These are phyloP conservation scores for Enhydra lutris DNA, from an alignment of 2,113 vertebrate genomes.

Conservation along the genomic window DNA sequence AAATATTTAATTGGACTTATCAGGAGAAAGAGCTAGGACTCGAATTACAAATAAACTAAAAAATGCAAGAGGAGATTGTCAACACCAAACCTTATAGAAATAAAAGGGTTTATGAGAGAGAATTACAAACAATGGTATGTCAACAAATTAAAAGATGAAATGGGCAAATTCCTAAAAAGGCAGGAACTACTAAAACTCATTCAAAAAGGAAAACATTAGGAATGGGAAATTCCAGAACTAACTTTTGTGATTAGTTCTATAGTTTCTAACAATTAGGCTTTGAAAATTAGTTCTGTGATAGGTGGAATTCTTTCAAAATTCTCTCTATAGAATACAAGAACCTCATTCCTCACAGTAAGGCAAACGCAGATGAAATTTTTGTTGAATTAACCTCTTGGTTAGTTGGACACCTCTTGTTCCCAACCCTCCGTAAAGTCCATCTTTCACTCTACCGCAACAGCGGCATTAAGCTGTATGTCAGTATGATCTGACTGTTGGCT, in stretches of 20 bases:
- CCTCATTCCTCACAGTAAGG: neutral
- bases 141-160: neutral
- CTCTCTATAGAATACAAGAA: neutral
- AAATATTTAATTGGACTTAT: neutral
- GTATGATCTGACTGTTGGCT: neutral
- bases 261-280: neutral
- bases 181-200: neutral
- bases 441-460: neutral
- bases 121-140: neutral
- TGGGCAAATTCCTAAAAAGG: conserved; percentile 5
- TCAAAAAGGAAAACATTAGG: neutral
- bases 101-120: neutral
- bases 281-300: neutral
- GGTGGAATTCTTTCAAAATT: neutral
- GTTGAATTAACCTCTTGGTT: neutral
- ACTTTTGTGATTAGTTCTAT: neutral
- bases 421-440: neutral
- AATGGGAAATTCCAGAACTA: neutral
- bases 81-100: neutral
- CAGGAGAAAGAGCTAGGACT: neutral
- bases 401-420: neutral
- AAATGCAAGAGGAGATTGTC: neutral
- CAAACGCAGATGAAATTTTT: neutral
- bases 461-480: neutral
- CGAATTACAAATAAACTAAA: neutral